Percentiles rank a stretch among this genome's conserved stretches.
Evolutionary conservation across 2,888 invertebrate species (phyloP).

Genomic region (Drosophila borborema): DNA sequence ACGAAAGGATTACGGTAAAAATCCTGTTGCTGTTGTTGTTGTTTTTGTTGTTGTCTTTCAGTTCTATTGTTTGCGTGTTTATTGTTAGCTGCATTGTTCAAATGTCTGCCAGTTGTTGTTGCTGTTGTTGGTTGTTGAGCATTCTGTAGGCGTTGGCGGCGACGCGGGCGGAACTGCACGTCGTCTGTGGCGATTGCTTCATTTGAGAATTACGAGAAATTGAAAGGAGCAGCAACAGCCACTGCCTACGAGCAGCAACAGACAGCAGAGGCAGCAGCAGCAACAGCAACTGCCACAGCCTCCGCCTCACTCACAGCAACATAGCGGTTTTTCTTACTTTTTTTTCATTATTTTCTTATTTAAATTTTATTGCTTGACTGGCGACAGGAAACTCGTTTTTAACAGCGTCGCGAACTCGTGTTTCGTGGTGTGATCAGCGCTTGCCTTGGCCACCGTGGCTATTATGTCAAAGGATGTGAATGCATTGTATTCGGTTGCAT

Average conservation of each 20-base stretch:
- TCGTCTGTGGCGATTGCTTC: constrained; percentile 68
- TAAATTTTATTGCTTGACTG: constrained; percentile 64
- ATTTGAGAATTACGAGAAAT: constrained; percentile 73
- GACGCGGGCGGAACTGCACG: constrained; percentile 61
- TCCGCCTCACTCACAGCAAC: constrained; percentile 34
- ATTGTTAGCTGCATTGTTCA: constrained; percentile 53
- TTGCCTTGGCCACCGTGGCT: constrained; percentile 31
- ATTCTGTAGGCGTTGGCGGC: constrained; percentile 63
- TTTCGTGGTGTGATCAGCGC: constrained; percentile 38
- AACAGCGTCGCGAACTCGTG: constrained; percentile 22
- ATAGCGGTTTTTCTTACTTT: constrained; percentile 68
- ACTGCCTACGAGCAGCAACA: constrained; percentile 32
- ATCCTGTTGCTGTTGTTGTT: constrained; percentile 45
- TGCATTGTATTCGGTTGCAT: constrained; percentile 72
- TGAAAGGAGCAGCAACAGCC: constrained; percentile 71
- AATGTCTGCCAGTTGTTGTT: constrained; percentile 31
- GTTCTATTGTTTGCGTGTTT: constrained; percentile 61
- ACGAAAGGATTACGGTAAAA: constrained; percentile 81
- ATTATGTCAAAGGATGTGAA: constrained; percentile 70
- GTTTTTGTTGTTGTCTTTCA: constrained; percentile 34
- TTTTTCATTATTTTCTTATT: constrained; percentile 67
- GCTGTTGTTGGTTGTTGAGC: constrained; percentile 37
- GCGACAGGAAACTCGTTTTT: constrained; percentile 74
- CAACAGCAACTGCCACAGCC: constrained; percentile 18
- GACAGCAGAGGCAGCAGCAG: constrained; percentile 14